Percentiles rank a stretch among this genome's conserved stretches.
These are phyloP conservation scores for Pterocles gutturalis DNA, from an alignment of 2,113 vertebrate genomes.

Conservation along the genomic window DNA sequence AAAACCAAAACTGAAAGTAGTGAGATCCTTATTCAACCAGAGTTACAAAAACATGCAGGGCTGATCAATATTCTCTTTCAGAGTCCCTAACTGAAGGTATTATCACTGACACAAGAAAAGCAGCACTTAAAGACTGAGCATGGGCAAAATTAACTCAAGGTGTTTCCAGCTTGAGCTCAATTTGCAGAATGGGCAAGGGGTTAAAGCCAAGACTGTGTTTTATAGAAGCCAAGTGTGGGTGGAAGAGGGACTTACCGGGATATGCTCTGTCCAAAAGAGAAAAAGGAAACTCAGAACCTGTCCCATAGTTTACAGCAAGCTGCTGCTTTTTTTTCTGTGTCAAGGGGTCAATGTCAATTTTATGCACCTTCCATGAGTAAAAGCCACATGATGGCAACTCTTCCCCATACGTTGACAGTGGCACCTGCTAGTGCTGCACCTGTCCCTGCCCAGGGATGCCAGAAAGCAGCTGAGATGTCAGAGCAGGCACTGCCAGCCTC, in stretches of 20 bases:
- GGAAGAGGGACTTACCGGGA: neutral
- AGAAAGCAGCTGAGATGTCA: neutral
- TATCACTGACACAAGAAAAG: neutral
- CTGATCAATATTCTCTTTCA: neutral
- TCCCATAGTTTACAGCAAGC: neutral
- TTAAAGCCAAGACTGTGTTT: neutral
- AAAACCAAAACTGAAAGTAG: constrained; percentile 18
- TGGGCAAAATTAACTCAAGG: neutral
- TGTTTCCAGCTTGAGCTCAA: neutral
- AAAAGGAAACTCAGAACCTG: neutral
- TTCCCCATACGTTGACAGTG: rapidly evolving
- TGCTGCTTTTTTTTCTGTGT: neutral
- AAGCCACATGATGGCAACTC: neutral
- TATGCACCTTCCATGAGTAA: neutral
- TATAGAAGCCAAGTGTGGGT: neutral
- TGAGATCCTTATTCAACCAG: neutral
- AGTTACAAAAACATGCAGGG: neutral
- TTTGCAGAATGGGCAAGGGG: neutral
- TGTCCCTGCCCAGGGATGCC: neutral
- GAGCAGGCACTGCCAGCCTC: neutral
- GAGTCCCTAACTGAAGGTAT: neutral
- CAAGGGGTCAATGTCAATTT: neutral
- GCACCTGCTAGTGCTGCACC: neutral
- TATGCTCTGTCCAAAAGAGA: neutral
- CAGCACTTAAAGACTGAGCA: neutral